A percentile compares a stretch with the other conserved stretches of the same genome.
These are phyloP conservation scores for Anguilla pacifica DNA, from an alignment of 2,797 vertebrate genomes.

Conservation along the genomic window DNA sequence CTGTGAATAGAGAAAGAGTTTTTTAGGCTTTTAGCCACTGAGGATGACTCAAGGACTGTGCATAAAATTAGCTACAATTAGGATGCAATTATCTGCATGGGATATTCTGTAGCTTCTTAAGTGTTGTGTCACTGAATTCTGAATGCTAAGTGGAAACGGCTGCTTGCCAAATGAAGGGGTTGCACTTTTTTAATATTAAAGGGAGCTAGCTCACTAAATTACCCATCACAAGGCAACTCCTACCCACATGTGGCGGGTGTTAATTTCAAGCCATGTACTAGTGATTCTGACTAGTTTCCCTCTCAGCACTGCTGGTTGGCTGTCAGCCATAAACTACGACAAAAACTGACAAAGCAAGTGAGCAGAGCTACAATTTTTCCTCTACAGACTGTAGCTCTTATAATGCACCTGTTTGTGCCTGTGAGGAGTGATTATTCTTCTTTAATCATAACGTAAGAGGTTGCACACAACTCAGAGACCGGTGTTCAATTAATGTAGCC, in stretches of 20 bases:
- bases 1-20: background rate
- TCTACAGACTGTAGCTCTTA: background rate
- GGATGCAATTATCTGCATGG: background rate
- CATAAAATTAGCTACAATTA: background rate
- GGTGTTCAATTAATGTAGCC: background rate
- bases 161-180: background rate
- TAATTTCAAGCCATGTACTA: background rate
- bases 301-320: background rate
- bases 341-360: background rate
- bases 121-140: constrained; percentile 1
- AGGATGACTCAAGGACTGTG: background rate
- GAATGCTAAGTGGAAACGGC: background rate
- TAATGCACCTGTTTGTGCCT: background rate
- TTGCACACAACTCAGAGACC: background rate
- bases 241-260: background rate
- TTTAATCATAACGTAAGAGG: background rate
- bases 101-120: background rate
- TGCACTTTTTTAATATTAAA: background rate
- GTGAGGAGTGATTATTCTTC: background rate
- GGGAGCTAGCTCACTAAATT: background rate
- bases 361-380: background rate
- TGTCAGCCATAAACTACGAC: background rate
- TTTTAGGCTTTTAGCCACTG: background rate
- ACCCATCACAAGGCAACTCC: background rate
- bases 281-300: background rate